Evolutionary conservation across 2,113 vertebrate species (phyloP).

Genomic region (Rhynchomys soricoides): DNA sequence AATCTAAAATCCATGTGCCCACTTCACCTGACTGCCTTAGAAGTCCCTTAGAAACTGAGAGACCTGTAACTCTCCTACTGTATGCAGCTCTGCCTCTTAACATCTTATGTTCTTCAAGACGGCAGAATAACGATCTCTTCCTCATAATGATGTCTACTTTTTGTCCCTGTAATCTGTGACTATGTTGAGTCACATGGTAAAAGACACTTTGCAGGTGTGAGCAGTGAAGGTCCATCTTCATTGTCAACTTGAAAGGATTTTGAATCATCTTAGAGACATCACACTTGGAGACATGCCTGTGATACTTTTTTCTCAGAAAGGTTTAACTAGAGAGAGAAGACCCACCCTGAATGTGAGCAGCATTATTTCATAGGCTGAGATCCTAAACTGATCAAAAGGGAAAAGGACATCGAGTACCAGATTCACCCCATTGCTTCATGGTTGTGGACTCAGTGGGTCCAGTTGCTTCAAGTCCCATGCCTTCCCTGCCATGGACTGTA

Average conservation of each 20-base stretch:
- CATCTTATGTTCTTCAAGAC: background rate
- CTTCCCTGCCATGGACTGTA: background rate
- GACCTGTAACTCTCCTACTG: background rate
- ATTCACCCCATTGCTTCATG: background rate
- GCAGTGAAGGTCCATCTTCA: background rate
- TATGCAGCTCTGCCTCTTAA: background rate
- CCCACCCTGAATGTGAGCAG: background rate
- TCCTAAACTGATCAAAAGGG: background rate
- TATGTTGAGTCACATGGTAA: background rate
- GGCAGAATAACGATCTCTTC: background rate
- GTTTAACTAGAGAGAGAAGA: background rate
- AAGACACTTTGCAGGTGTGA: background rate
- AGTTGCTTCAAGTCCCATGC: background rate
- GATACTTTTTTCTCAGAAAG: background rate
- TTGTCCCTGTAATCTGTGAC: background rate
- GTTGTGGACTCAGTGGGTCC: no score
- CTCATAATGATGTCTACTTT: background rate
- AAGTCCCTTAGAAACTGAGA: background rate
- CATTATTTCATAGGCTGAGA: background rate
- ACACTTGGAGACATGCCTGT: background rate
- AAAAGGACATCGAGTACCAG: background rate
- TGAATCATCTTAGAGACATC: background rate
- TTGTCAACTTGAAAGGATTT: background rate
- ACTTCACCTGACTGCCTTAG: background rate
- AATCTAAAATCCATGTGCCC: background rate